Base-by-base conservation (phyloP, 2,888 invertebrate genomes). In the Unio pictorum region DNA sequence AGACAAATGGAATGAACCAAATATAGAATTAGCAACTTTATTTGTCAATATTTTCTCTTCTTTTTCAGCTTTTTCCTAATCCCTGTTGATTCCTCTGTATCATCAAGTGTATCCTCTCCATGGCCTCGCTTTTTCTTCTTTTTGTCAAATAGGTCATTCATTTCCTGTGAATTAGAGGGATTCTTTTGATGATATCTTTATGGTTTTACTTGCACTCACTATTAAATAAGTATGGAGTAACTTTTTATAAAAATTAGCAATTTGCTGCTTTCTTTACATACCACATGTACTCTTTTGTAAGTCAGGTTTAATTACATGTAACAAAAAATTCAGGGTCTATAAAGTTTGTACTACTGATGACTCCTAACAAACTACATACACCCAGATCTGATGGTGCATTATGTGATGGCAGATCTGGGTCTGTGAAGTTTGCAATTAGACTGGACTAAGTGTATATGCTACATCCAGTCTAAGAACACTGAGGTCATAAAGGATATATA, bases 101-200 rank as follows among this genome's bases (percentile, higher is more conserved):
- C 89, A 66, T 84, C 87, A 26, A 81, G 81, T 15, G 61, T 64
- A 62, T 83, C 85, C 45, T 82, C 82, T 61, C 79, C 78, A n/a
- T 81, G 78, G 28, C 75, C 71, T 62, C 76, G 77, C 75, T 84
- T 85, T 55, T 69, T 62, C 63, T 82, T 82, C 70, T 86, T 88
- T 57, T 84, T 86, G 5, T 85, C 80, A 68, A 84, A 76, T 45
- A 74, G 78, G 68, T 91, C 90, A 74, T 83, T 88, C 84, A 90
- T 84, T 75, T 91, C 90, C 83, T 88, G 73, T 7, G 70, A 67
- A 63, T 62, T 15, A 58, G 59, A 18, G 56, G 26, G 55, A 26
- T 55, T 26, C 6, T 15, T n/a, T 56, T 20, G n/a, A 61, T 20
- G n/a, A 7, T 63, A 63, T 64, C 26, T 64, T 34, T 26, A 58